phyloP scores from a whole-genome alignment of 2,113 vertebrate species.

The Strix aluco region DNA sequence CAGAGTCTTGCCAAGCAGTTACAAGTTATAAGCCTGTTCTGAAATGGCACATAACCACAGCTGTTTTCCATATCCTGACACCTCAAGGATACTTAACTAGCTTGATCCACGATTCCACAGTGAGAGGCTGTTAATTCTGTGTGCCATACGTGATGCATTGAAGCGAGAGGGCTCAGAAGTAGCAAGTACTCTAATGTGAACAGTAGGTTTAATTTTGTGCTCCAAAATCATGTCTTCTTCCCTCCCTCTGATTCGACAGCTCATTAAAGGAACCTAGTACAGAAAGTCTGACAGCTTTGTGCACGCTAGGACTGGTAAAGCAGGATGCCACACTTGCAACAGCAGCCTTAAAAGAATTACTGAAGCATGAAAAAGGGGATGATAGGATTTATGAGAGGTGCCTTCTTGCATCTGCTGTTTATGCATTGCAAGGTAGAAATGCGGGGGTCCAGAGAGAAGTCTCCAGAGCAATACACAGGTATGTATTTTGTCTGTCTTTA shows the following conservation, averaged over 20 bases:
- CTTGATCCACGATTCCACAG: background rate
- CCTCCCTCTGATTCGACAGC: slow-evolving; percentile 68
- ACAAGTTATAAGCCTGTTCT: background rate
- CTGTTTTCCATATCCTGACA: background rate
- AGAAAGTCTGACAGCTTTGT: slow-evolving; percentile 90
- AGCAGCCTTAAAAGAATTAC: slow-evolving; percentile 89
- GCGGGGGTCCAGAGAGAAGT: slow-evolving; percentile 81
- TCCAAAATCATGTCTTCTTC: background rate
- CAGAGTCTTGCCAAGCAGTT: background rate
- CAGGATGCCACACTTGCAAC: slow-evolving; percentile 85
- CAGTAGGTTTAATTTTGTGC: background rate
- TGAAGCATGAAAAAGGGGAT: slow-evolving; percentile 76
- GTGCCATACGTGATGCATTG: background rate
- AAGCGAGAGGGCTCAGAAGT: background rate
- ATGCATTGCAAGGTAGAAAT: slow-evolving; percentile 85
- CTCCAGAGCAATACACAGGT: slow-evolving; percentile 91
- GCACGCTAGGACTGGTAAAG: slow-evolving; percentile 87
- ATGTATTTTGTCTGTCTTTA: background rate
- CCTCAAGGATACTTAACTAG: background rate
- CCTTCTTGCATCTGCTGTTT: slow-evolving; percentile 85
- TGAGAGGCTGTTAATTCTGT: background rate
- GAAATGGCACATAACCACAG: background rate
- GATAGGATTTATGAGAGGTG: slow-evolving; percentile 78
- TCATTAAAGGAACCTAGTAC: slow-evolving; percentile 88
- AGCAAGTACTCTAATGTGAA: background rate